Evolutionary conservation across 53 echinoderm and acorn worm genomes (phyloP).

Genomic region (Mesocentrotus franciscanus): DNA sequence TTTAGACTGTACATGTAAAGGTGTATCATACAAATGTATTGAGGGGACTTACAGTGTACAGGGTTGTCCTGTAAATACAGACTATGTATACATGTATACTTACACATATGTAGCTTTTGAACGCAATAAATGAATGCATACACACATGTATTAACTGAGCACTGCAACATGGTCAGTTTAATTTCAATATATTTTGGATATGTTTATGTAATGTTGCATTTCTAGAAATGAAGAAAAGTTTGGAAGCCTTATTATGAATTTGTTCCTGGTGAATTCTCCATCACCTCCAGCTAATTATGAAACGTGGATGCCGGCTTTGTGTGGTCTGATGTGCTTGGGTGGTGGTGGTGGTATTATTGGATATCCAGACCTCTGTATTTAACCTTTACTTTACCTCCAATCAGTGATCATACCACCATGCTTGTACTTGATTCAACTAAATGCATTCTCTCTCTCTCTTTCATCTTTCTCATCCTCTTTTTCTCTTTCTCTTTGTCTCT

Average conservation of each 20-base stretch:
- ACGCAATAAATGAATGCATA: too few relatives aligned
- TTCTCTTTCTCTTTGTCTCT: not conserved
- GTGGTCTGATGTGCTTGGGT: slow-evolving; percentile 1
- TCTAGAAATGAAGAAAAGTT: not conserved
- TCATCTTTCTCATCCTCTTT: not conserved
- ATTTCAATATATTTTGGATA: too few relatives aligned
- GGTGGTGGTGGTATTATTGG: not conserved
- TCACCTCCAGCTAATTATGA: slow-evolving; percentile 13
- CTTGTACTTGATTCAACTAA: not conserved
- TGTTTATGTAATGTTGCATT: not conserved
- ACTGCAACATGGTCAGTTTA: too few relatives aligned
- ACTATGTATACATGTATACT: not conserved
- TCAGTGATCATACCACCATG: not conserved
- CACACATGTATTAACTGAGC: too few relatives aligned
- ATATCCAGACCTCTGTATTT: not conserved
- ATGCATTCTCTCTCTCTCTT: not conserved
- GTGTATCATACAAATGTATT: too few relatives aligned
- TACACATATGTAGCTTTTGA: too few relatives aligned
- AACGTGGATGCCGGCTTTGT: not conserved
- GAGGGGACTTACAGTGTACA: too few relatives aligned
- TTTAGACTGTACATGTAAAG: too few relatives aligned
- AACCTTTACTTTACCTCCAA: not conserved
- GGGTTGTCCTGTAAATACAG: too few relatives aligned
- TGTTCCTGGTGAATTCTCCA: not conserved
- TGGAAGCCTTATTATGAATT: not conserved